These are phyloP conservation scores for Micrastur ruficollis DNA, from an alignment of 2,797 vertebrate species.

Conservation along the genomic window DNA sequence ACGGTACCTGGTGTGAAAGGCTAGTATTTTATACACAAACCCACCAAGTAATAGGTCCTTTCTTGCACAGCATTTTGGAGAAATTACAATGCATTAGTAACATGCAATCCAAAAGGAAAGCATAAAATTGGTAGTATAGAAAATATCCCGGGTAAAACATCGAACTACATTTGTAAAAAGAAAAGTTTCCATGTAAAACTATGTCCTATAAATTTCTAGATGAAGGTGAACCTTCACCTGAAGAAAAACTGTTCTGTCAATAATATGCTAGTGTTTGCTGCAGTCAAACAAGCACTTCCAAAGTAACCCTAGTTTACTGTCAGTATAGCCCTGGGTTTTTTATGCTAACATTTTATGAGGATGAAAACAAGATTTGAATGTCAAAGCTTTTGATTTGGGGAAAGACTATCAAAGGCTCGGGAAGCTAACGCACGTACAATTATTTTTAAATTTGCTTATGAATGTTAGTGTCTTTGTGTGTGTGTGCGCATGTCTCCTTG, in stretches of 20 bases:
- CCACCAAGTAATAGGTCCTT: neutral
- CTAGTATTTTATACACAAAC: constrained; percentile 3
- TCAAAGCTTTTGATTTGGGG: neutral
- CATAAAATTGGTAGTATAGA: neutral
- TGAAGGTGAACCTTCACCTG: neutral
- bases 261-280: neutral
- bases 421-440: neutral
- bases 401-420: neutral
- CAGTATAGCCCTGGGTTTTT: neutral
- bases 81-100: constrained; percentile 20
- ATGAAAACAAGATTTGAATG: neutral
- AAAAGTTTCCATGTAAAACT: neutral
- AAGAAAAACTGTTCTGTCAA: constrained; percentile 33
- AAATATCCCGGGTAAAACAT: neutral
- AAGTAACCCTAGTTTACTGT: neutral
- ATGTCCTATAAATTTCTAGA: neutral
- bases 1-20: neutral
- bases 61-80: neutral
- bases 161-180: neutral
- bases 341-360: neutral
- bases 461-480: neutral
- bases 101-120: neutral
- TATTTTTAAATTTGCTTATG: neutral
- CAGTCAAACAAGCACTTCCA: neutral
- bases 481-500: neutral